phyloP scores from a whole-genome alignment of 2,888 invertebrate species.

The Operophtera brumata region DNA sequence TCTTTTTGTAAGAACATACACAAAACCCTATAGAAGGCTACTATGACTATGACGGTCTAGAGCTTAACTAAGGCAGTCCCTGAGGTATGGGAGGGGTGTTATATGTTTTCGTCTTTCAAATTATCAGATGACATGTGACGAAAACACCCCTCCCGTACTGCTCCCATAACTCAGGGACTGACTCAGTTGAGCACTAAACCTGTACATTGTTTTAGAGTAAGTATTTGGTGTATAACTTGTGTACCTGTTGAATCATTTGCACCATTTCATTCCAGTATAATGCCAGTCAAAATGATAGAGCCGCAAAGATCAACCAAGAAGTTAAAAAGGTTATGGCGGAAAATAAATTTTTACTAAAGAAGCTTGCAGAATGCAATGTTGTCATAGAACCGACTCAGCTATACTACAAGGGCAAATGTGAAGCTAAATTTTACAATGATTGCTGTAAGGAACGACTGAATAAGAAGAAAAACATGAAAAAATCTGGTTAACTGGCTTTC shows the following conservation, averaged over 20 bases:
- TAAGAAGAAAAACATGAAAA: conserved; percentile 12
- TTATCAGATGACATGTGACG: too few species aligned
- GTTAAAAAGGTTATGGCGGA: conserved; percentile 8
- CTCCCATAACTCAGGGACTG: too few species aligned
- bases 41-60: too few species aligned
- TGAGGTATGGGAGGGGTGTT: too few species aligned
- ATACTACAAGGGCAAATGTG: conserved; percentile 17
- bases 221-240: too few species aligned
- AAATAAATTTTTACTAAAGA: conserved; percentile 4
- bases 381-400: conserved; percentile 11
- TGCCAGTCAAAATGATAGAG: conserved; percentile 8
- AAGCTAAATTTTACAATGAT: conserved; percentile 14
- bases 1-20: too few species aligned
- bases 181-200: too few species aligned
- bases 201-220: too few species aligned
- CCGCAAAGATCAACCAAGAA: conserved; percentile 8
- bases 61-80: too few species aligned
- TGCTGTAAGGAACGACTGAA: conserved; percentile 5
- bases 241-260: background rate
- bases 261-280: conserved; percentile 10
- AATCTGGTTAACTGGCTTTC: background rate
- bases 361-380: conserved; percentile 3
- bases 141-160: too few species aligned
- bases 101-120: too few species aligned
- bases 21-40: too few species aligned